phyloP scores from a whole-genome alignment of 2,113 vertebrate genomes.

The Leucopsar rothschildi region DNA sequence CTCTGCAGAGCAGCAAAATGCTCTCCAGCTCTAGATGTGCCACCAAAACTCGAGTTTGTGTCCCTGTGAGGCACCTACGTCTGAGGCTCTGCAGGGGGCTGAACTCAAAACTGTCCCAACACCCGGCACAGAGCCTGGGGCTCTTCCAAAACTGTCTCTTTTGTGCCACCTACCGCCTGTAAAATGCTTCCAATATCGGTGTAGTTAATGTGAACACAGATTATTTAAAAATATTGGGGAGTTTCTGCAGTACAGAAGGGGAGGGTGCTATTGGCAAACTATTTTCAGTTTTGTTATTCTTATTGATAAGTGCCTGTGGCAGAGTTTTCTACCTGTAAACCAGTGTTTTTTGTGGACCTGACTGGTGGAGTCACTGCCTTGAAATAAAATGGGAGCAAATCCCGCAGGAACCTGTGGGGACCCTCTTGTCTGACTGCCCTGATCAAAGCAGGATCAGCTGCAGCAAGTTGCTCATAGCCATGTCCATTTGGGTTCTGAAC shows the following conservation, averaged over 20 bases:
- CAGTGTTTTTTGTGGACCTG: not conserved
- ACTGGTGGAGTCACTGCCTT: not conserved
- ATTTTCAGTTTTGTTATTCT: not conserved
- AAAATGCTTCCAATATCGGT: accelerated
- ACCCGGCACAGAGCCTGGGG: not conserved
- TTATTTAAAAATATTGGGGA: not conserved
- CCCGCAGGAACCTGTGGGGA: not conserved
- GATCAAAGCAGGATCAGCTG: not conserved
- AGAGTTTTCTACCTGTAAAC: not conserved
- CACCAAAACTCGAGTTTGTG: not conserved
- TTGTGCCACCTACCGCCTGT: conserved; percentile 5
- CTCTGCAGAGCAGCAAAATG: not conserved
- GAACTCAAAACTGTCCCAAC: not conserved
- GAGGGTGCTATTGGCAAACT: not conserved
- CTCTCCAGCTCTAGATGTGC: not conserved
- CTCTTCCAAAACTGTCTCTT: not conserved
- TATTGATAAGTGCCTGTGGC: not conserved
- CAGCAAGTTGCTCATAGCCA: not conserved
- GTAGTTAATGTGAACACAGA: accelerated
- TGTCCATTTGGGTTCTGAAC: not conserved
- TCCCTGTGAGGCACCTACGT: not conserved
- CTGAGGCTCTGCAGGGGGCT: not conserved
- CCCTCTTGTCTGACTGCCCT: no score
- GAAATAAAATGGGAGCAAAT: not conserved
- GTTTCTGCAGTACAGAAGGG: not conserved